phyloP scores from a whole-genome alignment of 2,113 vertebrate species.

The rat (Rattus norvegicus) region GRCr8 NC_086021.1:148700001-148700500 shows the following conservation, averaged over 20 bases:
- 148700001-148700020: not conserved
- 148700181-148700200: not conserved
- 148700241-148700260: not conserved
- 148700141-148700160: not conserved
- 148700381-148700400: not conserved
- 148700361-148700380: not conserved
- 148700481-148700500: not conserved
- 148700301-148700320: not conserved
- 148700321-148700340: not conserved
- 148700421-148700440: not conserved
- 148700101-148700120: not conserved
- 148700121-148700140: not conserved
- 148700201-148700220: not conserved
- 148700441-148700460: not conserved
- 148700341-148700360: not conserved
- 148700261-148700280: not conserved
- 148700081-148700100: not conserved
- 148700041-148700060: not conserved
- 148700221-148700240: conserved; percentile 24
- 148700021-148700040: not conserved
- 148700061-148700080: not conserved
- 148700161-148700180: not conserved
- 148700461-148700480: not conserved
- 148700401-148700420: not conserved
- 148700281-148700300: not conserved